Base-by-base conservation (phyloP, 2,888 invertebrate genomes). In the Trichopoda pennipes region DNA sequence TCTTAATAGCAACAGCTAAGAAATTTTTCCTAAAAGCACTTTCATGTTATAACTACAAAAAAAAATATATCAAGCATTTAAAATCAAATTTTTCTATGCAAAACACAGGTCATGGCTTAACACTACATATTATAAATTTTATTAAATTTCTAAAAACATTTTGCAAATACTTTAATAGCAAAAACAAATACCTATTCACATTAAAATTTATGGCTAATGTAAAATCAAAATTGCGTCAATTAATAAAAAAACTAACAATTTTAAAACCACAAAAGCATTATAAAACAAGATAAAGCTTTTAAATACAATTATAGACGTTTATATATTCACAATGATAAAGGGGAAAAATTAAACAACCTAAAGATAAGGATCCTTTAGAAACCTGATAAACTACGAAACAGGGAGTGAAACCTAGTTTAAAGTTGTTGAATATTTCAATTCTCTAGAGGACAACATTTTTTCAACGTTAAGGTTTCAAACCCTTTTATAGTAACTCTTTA, bases 201-300 rank as follows among this genome's bases (percentile, higher is more conserved):
- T 38, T 38, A 44, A 16, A 44, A 44, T 16, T 16, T 44, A 44
- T 44, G 3, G 2, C 42, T 44, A 3, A n/a, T 16, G 16, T 14
- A 44, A 23, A 55, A 42, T 3, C 4, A 14, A 55, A 55, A 28
- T 17, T 14, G 7, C 17, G 0, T 3, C 2, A 19, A 14, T 19
- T 16, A 14, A 56, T 19, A 47, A 38, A 19, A 28, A 19, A 19
- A 12, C n/a, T 12, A 32, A 32, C 7, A 56, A 51, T 51, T 58
- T 58, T 19, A 8, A 60, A 56, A 21, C 10, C 47, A 56, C 17
- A 53, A 21, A 8, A 68, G 35, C 14, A 19, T 32, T 68, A 21
- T 35, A 19, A 49, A 74, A 53, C 66, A 60, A 53, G 56, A 80
- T 56, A 69, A 73, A 74, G 61, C 73, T 68, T 66, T 74, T 66